A percentile compares a stretch with the other conserved stretches of the same genome.
Evolutionary conservation across 2,888 invertebrate species (phyloP).

Genomic region (Carcina quercana): DNA sequence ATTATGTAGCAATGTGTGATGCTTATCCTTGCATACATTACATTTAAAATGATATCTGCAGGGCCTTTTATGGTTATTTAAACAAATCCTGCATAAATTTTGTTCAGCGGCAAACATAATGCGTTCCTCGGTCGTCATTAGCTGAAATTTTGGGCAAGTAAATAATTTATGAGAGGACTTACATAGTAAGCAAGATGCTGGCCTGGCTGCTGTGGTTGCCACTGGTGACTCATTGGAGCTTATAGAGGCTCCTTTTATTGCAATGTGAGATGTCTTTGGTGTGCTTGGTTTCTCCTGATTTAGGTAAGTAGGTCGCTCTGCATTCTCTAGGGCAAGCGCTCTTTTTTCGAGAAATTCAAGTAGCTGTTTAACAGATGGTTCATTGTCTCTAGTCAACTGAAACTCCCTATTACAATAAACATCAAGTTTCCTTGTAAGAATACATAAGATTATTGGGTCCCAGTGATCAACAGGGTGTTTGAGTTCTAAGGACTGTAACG

Average conservation of each 20-base stretch:
- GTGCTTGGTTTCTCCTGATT: background rate
- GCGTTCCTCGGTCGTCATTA: slow-evolving; percentile 1
- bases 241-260: background rate
- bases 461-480: slow-evolving; percentile 4
- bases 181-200: too few species aligned
- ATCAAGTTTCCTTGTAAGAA: slow-evolving; percentile 15
- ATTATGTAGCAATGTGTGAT: slow-evolving; percentile 9
- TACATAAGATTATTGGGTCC: slow-evolving; percentile 14
- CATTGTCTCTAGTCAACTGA: slow-evolving; percentile 9
- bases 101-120: slow-evolving; percentile 5
- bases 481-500: slow-evolving; percentile 9
- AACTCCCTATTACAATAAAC: slow-evolving; percentile 2
- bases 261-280: background rate
- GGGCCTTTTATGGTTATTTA: slow-evolving; percentile 7
- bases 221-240: background rate
- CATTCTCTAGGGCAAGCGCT: background rate
- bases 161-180: slow-evolving; percentile 11
- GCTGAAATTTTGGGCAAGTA: slow-evolving; percentile 7
- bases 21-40: background rate
- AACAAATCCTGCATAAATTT: background rate
- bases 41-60: slow-evolving; percentile 12
- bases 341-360: slow-evolving; percentile 10
- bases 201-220: too few species aligned
- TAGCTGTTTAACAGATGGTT: slow-evolving; percentile 2
- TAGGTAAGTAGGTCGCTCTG: background rate